Percentiles rank a stretch among this genome's conserved stretches.
phyloP scores from a whole-genome alignment of 2,888 invertebrate genomes.

The Ecliptopera silaceata region DNA sequence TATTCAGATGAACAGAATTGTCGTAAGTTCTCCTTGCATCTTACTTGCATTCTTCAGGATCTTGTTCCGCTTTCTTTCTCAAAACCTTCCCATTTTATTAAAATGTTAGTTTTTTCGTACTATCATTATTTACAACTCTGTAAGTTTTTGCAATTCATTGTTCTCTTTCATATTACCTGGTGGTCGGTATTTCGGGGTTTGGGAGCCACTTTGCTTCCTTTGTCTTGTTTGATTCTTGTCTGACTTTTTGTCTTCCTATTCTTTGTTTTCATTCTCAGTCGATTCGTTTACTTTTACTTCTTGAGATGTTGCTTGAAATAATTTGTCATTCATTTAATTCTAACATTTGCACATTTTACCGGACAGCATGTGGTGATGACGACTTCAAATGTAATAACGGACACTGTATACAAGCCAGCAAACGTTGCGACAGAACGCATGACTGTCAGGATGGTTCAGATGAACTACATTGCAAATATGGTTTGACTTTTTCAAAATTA shows the following conservation, averaged over 20 bases:
- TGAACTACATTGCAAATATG: constrained; percentile 80
- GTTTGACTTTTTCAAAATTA: constrained; percentile 67
- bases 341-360: constrained; percentile 70
- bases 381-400: constrained; percentile 86
- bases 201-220: constrained; percentile 7
- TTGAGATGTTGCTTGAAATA: constrained; percentile 20
- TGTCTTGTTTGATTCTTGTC: constrained; percentile 1
- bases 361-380: constrained; percentile 76
- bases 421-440: constrained; percentile 80
- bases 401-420: constrained; percentile 82
- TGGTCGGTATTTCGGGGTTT: constrained; percentile 5
- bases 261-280: constrained; percentile 22
- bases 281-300: constrained; percentile 17
- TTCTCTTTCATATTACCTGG: constrained; percentile 2
- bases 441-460: constrained; percentile 84
- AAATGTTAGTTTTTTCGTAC: constrained; percentile 15
- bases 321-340: constrained; percentile 17
- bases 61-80: constrained; percentile 25
- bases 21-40: constrained; percentile 84
- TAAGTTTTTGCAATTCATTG: constrained; percentile 27
- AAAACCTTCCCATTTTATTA: constrained; percentile 11
- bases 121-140: constrained; percentile 30
- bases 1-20: constrained; percentile 90
- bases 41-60: constrained; percentile 34
- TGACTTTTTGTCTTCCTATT: constrained; percentile 13